Evolutionary conservation across 1,140 invertebrate species (phyloP), one percentile per base, ranked within the genome.

Genomic region (Pinna nobilis): DNA sequence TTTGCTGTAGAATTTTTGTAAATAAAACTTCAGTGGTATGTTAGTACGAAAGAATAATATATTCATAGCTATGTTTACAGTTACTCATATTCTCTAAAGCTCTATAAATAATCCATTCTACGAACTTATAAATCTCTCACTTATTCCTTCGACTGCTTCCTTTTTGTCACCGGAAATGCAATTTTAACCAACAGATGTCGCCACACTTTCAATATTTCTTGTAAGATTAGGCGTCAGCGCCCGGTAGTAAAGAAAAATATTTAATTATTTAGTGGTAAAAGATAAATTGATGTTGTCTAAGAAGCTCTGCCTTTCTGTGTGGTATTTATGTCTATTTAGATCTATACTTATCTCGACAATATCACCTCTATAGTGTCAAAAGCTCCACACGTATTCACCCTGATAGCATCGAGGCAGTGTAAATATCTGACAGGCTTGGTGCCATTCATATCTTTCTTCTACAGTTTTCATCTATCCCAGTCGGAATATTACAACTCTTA

Each of bases 161-260:
- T n/a, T n/a, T n/a, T n/a, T n/a, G n/a, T n/a, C n/a, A n/a, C n/a
- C n/a, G n/a, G n/a, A n/a, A n/a, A n/a, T n/a, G n/a, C n/a, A n/a
- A n/a, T 13, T 30, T 59, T 59, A 59, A 35, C 55, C 32, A 59
- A 59, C 55, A 59, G 30, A 59, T 59, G n/a, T 59, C 30, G 30
- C 55, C 55, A n/a, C 55, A 59, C 37, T 59, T 59, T 35, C 37
- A 35, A 35, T 59, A 33, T 59, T 33, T 59, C 37, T 59, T 59
- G 30, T 35, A 30, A 35, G 33, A 32, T 25, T 25, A 35, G 20
- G 33, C 33, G 37, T 35, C 55, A 59, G 55, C 18, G 55, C 30
- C 37, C 55, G 55, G 30, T n/a, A n/a, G 55, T 35, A 35, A 59
- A 59, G 55, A 59, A 20, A 59, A 35, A 59, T 59, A 33, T 59